Evolutionary conservation across 2,888 invertebrate species (phyloP), one percentile per base, ranked within the genome.

Genomic region (Anaspis maculata): DNA sequence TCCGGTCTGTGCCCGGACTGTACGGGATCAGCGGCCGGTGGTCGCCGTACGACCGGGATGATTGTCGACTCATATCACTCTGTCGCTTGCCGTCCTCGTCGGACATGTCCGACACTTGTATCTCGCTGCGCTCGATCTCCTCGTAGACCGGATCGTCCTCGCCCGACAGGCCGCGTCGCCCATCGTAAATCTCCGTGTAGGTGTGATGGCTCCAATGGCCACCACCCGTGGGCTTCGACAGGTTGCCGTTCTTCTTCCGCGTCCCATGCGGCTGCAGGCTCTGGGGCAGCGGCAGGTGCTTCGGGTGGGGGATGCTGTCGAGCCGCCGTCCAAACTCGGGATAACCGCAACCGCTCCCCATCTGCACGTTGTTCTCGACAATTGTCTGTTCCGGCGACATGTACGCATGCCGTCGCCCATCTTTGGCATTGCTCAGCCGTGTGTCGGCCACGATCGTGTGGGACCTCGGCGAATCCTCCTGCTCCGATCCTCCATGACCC

Each of bases 71-170:
- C 70, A 76, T 75, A 60, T 78, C 78, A 55, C 80, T 79, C 57
- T 80, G 82, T 31, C 83, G 68, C 52, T 79, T 76, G 28, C 77
- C 79, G 52, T 84, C 84, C 54, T 85, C 85, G 54, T 85, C 84
- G 25, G 83, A 83, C 75, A 83, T 74, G 54, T 84, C 84, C 0
- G 82, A 82, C 53, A 79, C 79, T 28, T 79, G 72, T 2, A 82
- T 77, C 53, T 82, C 82, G 48, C 78, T 59, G 4, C 81, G 69
- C 51, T 84, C 84, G 34, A 85, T 84, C 55, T 84, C 84, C 57
- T 86, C 86, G 59, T 86, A 86, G 2, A 85, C 84, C 0, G 85
- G 85, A 52, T 84, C 84, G 48, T 84, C 83, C 52, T 77, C 77
- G 25, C 72, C 71, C 10, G 72, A 71, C n/a, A 73, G 69, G 0